Conservation (phyloP, 2,113 vertebrate species). For the Columba livia region DNA sequence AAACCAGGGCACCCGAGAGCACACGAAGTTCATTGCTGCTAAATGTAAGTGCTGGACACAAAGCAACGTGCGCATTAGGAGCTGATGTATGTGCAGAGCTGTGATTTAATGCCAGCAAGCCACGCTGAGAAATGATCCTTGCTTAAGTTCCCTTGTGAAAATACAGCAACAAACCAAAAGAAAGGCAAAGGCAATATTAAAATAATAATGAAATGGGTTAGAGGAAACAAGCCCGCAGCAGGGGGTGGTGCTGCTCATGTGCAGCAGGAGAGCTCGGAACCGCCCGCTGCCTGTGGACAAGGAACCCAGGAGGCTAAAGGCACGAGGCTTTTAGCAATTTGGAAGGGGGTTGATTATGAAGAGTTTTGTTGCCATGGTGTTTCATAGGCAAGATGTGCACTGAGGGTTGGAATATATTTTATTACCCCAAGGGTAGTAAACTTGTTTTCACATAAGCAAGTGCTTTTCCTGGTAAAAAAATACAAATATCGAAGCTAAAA, state of each 20-base stretch:
- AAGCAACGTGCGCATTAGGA: neutral
- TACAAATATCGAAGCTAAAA: neutral
- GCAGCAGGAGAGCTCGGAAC: neutral
- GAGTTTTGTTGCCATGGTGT: neutral
- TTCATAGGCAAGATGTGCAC: neutral
- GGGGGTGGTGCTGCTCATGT: neutral
- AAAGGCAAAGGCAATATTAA: neutral
- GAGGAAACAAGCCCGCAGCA: neutral
- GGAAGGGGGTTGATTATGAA: neutral
- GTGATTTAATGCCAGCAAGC: too few relatives aligned
- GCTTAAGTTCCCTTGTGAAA: neutral
- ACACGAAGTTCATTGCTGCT: neutral
- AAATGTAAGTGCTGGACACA: neutral
- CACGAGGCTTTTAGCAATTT: neutral
- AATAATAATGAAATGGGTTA: neutral
- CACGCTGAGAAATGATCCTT: neutral
- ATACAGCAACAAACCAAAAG: neutral
- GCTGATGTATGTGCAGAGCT: too few relatives aligned
- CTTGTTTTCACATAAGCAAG: neutral
- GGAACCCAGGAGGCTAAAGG: neutral
- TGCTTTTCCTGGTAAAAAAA: neutral
- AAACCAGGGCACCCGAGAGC: neutral
- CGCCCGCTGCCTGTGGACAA: neutral
- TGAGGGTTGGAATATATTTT: neutral
- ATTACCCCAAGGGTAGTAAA: neutral